Base-by-base conservation (phyloP, 2,113 vertebrate species). In the Varanus salvator region DNA sequence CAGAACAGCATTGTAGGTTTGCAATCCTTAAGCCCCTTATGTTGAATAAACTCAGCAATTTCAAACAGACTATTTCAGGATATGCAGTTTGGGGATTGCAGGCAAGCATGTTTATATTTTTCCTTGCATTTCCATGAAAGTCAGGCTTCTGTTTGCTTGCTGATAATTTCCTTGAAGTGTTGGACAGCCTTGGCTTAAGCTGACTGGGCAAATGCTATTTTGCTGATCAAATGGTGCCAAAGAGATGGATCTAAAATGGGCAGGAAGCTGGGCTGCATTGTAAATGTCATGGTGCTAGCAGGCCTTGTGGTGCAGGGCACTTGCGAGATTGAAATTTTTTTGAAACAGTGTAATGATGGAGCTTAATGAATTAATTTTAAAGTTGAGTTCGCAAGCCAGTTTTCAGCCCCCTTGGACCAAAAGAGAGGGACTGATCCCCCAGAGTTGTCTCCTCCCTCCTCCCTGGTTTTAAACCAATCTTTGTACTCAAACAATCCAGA, bases 141-240 rank as follows among this genome's bases (percentile, higher is more conserved):
- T 31, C 38, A 38, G 29, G 54, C 54, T 76, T 74, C 57, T 84
- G 60, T 19, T 84, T 85, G 64, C 83, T 78, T 54, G 44, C 82
- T 23, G 31, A 25, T 85, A 21, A 64, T 69, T 85, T 85, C 81
- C 48, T 21, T 85, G 88, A 89, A 85, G 21, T 57, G 60, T 69
- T 54, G n/a, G 38, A 57, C 60, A 50, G 7, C 76, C 80, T 48
- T 66, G 90, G 34, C 19, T 48, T 31, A 48, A 11, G 0, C 4
- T 48, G 48, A 72, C 31, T 80, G 48, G 23, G 3, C 1, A 48
- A 44, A 64, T 7, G 34, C 3, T 0, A 0, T 88, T 68, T 38
- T 83, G 54, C 44, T 50, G 64, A 3, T 11, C 15, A 82, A 5
- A 21, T 15, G 77, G n/a, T 19, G 5, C 52, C 52, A 78, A 72